These are phyloP conservation scores for Archivesica marissinica DNA, from an alignment of 1,140 invertebrate species.

Conservation along the genomic window DNA sequence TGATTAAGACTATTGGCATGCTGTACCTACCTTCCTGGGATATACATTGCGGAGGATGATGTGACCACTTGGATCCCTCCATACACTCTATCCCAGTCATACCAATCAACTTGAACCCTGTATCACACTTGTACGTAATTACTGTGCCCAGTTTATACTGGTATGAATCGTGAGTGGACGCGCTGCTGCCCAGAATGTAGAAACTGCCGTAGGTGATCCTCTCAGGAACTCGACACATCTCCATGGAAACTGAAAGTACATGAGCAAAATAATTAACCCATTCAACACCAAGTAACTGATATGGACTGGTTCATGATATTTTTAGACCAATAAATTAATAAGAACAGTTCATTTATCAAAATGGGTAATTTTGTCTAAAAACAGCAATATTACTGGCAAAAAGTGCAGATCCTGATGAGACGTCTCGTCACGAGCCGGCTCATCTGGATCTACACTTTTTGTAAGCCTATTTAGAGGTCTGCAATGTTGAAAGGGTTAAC, in stretches of 20 bases:
- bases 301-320: too few species aligned
- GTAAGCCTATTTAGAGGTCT: too few species aligned
- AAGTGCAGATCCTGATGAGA: too few species aligned
- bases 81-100: slow-evolving; percentile 29
- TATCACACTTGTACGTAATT: slow-evolving; percentile 16
- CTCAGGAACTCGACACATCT: slow-evolving; percentile 14
- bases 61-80: slow-evolving; percentile 38
- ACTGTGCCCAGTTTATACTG: slow-evolving; percentile 11
- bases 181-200: not conserved
- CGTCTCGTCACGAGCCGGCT: too few species aligned
- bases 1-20: too few species aligned
- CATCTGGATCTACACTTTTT: too few species aligned
- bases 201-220: slow-evolving; percentile 10
- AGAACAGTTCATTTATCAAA: too few species aligned
- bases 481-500: too few species aligned
- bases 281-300: too few species aligned
- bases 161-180: not conserved
- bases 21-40: slow-evolving; percentile 14
- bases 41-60: slow-evolving; percentile 53
- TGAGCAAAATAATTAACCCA: not conserved
- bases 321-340: too few species aligned
- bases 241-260: slow-evolving; percentile 27
- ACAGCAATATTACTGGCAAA: too few species aligned
- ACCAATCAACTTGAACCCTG: slow-evolving; percentile 45
- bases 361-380: too few species aligned